Conservation (phyloP, 2,113 vertebrate genomes). For the Eudyptes chrysolophus region DNA sequence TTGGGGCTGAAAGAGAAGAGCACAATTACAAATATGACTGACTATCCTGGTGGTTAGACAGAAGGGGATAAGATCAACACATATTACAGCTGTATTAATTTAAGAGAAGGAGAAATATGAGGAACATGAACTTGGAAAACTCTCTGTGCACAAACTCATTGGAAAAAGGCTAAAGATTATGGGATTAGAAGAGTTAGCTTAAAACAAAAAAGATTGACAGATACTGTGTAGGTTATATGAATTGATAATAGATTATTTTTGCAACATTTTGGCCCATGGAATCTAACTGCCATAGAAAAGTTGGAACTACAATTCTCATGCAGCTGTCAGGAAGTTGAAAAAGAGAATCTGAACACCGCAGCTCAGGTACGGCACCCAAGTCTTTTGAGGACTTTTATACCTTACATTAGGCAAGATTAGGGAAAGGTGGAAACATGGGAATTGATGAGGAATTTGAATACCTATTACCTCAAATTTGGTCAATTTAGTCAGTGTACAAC, state of each 20-base stretch:
- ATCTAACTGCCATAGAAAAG: neutral
- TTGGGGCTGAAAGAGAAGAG: neutral
- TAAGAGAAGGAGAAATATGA: neutral
- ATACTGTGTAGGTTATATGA: neutral
- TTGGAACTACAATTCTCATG: neutral
- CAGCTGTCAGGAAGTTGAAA: neutral
- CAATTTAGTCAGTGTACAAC: neutral
- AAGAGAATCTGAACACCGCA: neutral
- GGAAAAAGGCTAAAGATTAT: neutral
- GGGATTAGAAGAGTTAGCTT: neutral
- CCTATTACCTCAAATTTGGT: neutral
- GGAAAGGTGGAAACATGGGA: neutral
- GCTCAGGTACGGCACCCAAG: neutral
- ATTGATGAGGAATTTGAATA: neutral
- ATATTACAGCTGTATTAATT: neutral
- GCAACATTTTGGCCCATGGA: neutral
- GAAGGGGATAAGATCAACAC: neutral
- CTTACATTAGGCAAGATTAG: neutral
- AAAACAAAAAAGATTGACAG: neutral
- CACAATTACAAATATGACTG: neutral
- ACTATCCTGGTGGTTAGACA: neutral
- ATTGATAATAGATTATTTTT: neutral
- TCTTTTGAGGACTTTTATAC: neutral
- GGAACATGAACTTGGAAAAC: neutral
- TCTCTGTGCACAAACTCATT: neutral